phyloP scores from a whole-genome alignment of 1,140 invertebrate genomes.

The Zaprionus camerounensis region DNA sequence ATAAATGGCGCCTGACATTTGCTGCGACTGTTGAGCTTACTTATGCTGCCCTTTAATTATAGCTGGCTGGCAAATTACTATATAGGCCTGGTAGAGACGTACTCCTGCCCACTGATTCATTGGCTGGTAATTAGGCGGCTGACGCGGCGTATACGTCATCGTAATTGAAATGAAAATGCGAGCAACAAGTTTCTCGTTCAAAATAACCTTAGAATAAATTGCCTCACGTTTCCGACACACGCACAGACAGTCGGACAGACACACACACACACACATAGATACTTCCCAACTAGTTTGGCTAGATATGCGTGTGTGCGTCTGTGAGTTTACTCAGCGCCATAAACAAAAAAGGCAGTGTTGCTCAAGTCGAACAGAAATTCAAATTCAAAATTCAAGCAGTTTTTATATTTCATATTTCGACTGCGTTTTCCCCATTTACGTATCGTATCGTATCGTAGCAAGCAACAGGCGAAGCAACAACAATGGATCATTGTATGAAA shows the following conservation, averaged over 20 bases:
- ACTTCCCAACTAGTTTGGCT: slow-evolving; percentile 54
- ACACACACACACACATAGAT: slow-evolving; percentile 15
- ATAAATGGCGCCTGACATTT: slow-evolving; percentile 66
- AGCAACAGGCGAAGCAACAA: slow-evolving; percentile 15
- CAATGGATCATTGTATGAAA: slow-evolving; percentile 51
- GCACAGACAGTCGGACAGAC: slow-evolving; percentile 23
- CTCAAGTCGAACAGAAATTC: slow-evolving; percentile 68
- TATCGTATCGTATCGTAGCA: neutral
- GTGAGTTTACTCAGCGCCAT: slow-evolving; percentile 45
- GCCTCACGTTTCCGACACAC: slow-evolving; percentile 73
- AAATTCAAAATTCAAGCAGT: slow-evolving; percentile 55
- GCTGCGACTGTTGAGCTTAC: slow-evolving; percentile 47
- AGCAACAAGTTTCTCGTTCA: slow-evolving; percentile 76
- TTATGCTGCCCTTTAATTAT: slow-evolving; percentile 50
- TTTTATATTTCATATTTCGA: slow-evolving; percentile 39
- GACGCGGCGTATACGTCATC: slow-evolving; percentile 71
- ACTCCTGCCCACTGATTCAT: slow-evolving; percentile 64
- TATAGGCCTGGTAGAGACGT: slow-evolving; percentile 10
- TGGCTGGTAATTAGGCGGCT: slow-evolving; percentile 58
- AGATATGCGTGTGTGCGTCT: slow-evolving; percentile 25
- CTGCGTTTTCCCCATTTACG: slow-evolving; percentile 45
- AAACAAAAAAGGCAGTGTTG: slow-evolving; percentile 76
- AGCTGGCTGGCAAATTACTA: slow-evolving; percentile 53
- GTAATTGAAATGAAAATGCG: slow-evolving; percentile 81
- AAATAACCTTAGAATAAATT: slow-evolving; percentile 82